Evolutionary conservation across 1,140 invertebrate genomes (phyloP), one percentile per base, ranked within the genome.

Genomic region (Zaprionus gabonicus): DNA sequence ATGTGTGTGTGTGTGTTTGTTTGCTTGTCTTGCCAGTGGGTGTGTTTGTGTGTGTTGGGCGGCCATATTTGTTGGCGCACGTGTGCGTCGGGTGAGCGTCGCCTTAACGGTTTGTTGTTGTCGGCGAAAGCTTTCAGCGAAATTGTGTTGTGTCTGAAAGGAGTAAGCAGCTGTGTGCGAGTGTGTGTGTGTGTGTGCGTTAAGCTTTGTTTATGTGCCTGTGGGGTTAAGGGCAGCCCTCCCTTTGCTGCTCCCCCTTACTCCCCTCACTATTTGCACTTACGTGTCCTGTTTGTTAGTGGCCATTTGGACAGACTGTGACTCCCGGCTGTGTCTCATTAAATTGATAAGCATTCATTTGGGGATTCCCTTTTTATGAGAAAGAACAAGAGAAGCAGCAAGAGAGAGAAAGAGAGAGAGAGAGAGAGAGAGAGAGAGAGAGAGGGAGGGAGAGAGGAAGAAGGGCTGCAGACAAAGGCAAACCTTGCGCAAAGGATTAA

Each of bases 291-390:
- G 46, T 65, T 55, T 75, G 71, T 23, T 75, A 74, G 71, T 75
- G 65, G 41, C 55, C 65, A 74, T 77, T 73, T 67, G 38, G 34
- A 49, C 63, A 67, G 55, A 53, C 70, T 65, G 41, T 66, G 46
- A 53, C 41, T 20, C 46, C 25, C 62, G 56, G 44, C 28, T 55
- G 60, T 72, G 62, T 57, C 71, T 65, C 79, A 72, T 80, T 80
- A 81, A 79, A 76, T 76, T 81, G 80, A 82, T 82, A 77, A 70
- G 69, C 77, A 55, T 77, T 58, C 80, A 82, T 73, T 82, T 80
- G 80, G 77, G 80, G 80, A 82, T 82, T 76, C 80, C 80, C 80
- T 76, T 73, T 58, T 55, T 27, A 62, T 67, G 60, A 7, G 17
- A 34, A 46, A 64, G 46, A 28, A 36, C 4, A 44, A 34, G 10